phyloP scores from a whole-genome alignment of 2,888 invertebrate species.

The Onthophagus sagittarius region DNA sequence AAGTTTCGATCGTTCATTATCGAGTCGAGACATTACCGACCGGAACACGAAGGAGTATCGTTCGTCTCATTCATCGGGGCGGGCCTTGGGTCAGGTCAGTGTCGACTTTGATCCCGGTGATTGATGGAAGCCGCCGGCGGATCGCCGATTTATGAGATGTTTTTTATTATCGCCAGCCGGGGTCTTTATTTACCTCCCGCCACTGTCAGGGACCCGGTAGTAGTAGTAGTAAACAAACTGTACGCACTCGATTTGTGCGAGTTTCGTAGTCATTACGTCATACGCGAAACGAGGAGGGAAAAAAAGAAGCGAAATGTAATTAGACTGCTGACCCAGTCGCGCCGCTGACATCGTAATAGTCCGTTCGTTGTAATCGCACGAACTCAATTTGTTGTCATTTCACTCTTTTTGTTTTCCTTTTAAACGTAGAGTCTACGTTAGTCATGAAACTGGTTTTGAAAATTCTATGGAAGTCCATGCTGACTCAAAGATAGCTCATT shows the following conservation, averaged over 20 bases:
- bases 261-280: neutral
- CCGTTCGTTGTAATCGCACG: neutral
- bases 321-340: neutral
- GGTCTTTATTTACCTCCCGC: neutral
- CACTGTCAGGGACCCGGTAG: neutral
- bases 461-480: too few relatives aligned
- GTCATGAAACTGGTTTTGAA: too few relatives aligned
- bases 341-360: neutral
- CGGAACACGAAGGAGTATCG: constrained; percentile 31
- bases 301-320: neutral
- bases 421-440: too few relatives aligned
- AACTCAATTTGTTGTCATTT: neutral
- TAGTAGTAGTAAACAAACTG: neutral
- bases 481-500: too few relatives aligned
- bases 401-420: too few relatives aligned
- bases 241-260: neutral
- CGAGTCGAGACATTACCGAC: constrained; percentile 43
- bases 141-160: constrained; percentile 44
- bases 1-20: constrained; percentile 41
- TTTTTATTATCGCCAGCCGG: constrained; percentile 36
- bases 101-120: constrained; percentile 24
- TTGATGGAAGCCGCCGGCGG: constrained; percentile 40
- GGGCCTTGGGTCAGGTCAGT: constrained; percentile 42
- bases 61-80: constrained; percentile 33
- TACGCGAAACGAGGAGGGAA: neutral